Base-by-base conservation (phyloP, 2,113 vertebrate genomes). In the Ceratotherium simum region DNA sequence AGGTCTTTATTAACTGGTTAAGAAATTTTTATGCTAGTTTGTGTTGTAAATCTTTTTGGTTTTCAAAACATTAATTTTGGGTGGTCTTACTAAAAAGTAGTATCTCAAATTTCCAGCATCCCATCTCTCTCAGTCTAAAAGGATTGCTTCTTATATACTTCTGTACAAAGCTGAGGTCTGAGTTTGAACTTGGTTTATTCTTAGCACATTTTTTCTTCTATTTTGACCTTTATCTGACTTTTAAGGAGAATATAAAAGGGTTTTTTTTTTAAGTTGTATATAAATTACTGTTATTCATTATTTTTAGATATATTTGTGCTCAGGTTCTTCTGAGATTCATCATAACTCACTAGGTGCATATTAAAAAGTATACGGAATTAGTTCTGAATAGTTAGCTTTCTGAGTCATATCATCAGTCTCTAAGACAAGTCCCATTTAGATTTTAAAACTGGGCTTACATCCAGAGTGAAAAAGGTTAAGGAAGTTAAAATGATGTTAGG, bases 181-280 rank as follows among this genome's bases (percentile, higher is more conserved):
- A 88, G 13, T 62, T 90, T 56, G 23, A 36, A 6, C 17, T 64
- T 90, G 9, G 8, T 92, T 92, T 97, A 96, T 96, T 90, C 89
- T 78, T 64, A 82, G 73, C 90, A 96, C 36, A 86, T 62, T 75
- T 97, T 79, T 87, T 56, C 46, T 65, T 88, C 60, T 90, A 20
- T 92, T 96, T 98, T 97, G 85, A 91, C 31, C 76, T 97, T 98
- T 95, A 80, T 92, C 76, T 98, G 87, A 89, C 92, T 83, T 97
- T 90, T 90, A 93, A 96, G 51, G 25, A 54, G 82, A 95, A 82
- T 93, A 69, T 82, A 90, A 96, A 90, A 89, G 11, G 11, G 11
- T 3, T 73, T 89, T 83, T 83, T n/a, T 84, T 87, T 36, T 3
- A 81, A 95, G 29, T 91, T 97, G 4, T 89, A 79, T 90, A 51